A percentile compares a stretch with the other conserved stretches of the same genome.
Evolutionary conservation across 1,140 invertebrate species (phyloP).

Genomic region (Caerostris darwini): DNA sequence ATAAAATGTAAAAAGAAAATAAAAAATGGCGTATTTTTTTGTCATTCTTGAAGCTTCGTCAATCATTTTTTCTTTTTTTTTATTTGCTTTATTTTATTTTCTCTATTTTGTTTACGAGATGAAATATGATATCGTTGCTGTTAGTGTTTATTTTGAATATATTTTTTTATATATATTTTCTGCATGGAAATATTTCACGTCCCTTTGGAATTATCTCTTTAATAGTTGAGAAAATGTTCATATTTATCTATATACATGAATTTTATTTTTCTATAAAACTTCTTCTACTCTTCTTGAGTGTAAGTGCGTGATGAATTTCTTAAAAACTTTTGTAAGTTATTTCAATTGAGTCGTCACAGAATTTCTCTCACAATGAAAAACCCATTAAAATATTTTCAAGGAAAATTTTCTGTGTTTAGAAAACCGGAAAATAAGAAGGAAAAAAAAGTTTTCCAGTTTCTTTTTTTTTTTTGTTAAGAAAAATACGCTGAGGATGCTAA

Average conservation of each 20-base stretch:
- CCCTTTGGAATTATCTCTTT: slow-evolving; percentile 13
- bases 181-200: neutral
- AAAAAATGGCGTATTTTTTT: neutral
- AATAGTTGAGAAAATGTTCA: neutral
- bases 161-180: neutral
- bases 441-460: neutral
- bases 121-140: neutral
- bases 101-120: neutral
- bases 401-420: neutral
- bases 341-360: neutral
- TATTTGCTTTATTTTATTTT: neutral
- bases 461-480: neutral
- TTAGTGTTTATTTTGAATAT: neutral
- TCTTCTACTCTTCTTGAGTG: neutral
- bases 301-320: neutral
- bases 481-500: neutral
- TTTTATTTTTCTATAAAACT: neutral
- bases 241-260: too few relatives aligned
- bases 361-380: neutral
- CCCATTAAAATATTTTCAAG: neutral
- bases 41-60: slow-evolving; percentile 11
- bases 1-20: neutral
- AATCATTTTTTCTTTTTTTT: neutral
- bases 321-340: neutral
- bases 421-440: neutral